Evolutionary conservation across 2,888 invertebrate species (phyloP), one percentile per base, ranked within the genome.

Genomic region (Mythimna impura): DNA sequence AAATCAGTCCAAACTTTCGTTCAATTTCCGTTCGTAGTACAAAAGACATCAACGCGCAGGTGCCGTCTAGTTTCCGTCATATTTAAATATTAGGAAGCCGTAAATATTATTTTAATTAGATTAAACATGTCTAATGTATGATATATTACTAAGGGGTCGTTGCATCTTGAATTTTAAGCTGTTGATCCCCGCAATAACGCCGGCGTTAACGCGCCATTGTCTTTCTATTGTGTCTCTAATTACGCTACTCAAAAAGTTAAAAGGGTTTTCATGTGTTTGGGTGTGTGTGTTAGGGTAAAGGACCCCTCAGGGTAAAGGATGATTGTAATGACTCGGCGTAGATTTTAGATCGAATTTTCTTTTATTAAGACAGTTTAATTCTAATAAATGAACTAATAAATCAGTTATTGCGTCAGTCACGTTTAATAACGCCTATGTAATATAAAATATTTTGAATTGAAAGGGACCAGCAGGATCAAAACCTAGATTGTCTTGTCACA

Each of bases 21-120:
- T 25, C 34, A 64, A 76, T 82, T 64, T 67, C 73, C 54, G 74
- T 76, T 76, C 54, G 58, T 65, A 65, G 57, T 86, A 82, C 76
- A 85, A 78, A 82, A 89, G 88, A 90, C 87, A 87, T 89, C 80
- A 89, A 89, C 89, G 89, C 85, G 86, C 81, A 67, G 61, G 34
- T 22, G n/a, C 8, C 30, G 50, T 12, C 36, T 43, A 22, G 5
- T 25, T 40, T 4, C 34, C 12, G 12, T 25, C 12, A 3, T 22
- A 66, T 57, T 61, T 50, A 47, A 40, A 55, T 40, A 66, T 6
- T 6, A 58, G 64, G 69, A 70, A 58, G 66, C 10, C 8, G 65
- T 82, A 65, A 78, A 70, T 70, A 47, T 64, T 50, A 64, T 62
- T 69, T 10, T 20, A 67, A 78, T 30, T 73, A 60, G 73, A 67